Evolutionary conservation across 2,888 invertebrate genomes (phyloP).

Genomic region (Mesoligia furuncula): DNA sequence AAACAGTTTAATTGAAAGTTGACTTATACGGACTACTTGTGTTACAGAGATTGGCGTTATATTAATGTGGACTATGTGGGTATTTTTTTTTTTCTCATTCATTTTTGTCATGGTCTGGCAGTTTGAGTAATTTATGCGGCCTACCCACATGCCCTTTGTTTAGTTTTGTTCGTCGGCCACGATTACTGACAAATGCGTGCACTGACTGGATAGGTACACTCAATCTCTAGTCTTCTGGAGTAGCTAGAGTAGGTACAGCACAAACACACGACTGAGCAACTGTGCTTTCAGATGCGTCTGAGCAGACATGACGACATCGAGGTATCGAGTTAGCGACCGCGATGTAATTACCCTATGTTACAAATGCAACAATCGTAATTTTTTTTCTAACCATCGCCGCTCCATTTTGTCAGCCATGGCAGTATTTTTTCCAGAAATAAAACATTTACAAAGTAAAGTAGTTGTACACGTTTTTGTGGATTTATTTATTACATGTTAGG

Average conservation of each 20-base stretch:
- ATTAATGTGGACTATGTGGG: background rate
- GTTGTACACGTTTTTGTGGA: slow-evolving; percentile 28
- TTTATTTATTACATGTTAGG: slow-evolving; percentile 7
- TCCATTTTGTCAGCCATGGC: slow-evolving; percentile 14
- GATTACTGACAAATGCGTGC: too few relatives aligned
- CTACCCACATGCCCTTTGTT: background rate
- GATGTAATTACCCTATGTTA: background rate
- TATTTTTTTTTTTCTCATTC: too few relatives aligned
- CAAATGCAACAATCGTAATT: background rate
- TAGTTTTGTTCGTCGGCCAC: background rate
- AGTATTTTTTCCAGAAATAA: slow-evolving; percentile 31
- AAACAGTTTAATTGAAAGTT: background rate
- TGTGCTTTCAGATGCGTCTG: background rate
- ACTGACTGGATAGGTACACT: background rate
- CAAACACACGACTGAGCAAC: background rate
- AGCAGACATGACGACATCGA: background rate
- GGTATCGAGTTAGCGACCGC: background rate
- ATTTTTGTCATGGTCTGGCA: too few relatives aligned
- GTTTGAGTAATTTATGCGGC: background rate
- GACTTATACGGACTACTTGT: background rate
- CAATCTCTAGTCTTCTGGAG: background rate
- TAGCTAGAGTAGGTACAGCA: background rate
- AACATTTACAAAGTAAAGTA: slow-evolving; percentile 15
- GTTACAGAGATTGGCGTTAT: background rate
- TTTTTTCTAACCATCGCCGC: background rate